A percentile compares a stretch with the other conserved stretches of the same genome.
These are phyloP conservation scores for Andrena dorsata DNA, from an alignment of 2,888 invertebrate species.

Conservation along the genomic window DNA sequence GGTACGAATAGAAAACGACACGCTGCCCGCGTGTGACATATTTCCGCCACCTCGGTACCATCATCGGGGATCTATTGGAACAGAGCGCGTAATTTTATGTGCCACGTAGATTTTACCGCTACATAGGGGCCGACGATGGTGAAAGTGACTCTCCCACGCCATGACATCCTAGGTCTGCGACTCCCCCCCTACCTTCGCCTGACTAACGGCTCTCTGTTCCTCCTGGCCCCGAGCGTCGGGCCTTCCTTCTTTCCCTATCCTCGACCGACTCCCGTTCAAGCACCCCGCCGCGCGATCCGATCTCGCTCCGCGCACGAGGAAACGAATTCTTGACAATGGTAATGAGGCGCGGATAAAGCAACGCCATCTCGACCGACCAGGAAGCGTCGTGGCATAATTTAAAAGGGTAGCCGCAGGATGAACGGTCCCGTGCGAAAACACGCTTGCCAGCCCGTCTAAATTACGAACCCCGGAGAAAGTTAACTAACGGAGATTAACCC, in stretches of 20 bases:
- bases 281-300: constrained; percentile 40
- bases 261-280: constrained; percentile 33
- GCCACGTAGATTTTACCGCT: constrained; percentile 69
- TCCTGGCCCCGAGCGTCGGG: constrained; percentile 17
- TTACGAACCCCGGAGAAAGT: constrained; percentile 21
- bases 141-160: constrained; percentile 84
- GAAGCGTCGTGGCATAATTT: constrained; percentile 36
- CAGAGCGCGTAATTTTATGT: constrained; percentile 61
- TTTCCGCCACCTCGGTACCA: constrained; percentile 33
- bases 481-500: constrained; percentile 5
- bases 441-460: not conserved
- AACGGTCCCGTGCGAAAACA: constrained; percentile 1
- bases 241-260: constrained; percentile 37
- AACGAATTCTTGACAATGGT: constrained; percentile 65
- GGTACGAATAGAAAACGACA: no score
- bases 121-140: constrained; percentile 75
- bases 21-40: not conserved
- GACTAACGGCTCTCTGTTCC: constrained; percentile 44
- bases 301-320: constrained; percentile 37
- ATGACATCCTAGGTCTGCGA: constrained; percentile 78
- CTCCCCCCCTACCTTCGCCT: constrained; percentile 56
- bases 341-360: constrained; percentile 46
- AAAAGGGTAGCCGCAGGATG: constrained; percentile 18
- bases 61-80: constrained; percentile 47
- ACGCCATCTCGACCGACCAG: constrained; percentile 30